Evolutionary conservation across 1,140 invertebrate species (phyloP).

Genomic region (Drosophila nigrodunni): DNA sequence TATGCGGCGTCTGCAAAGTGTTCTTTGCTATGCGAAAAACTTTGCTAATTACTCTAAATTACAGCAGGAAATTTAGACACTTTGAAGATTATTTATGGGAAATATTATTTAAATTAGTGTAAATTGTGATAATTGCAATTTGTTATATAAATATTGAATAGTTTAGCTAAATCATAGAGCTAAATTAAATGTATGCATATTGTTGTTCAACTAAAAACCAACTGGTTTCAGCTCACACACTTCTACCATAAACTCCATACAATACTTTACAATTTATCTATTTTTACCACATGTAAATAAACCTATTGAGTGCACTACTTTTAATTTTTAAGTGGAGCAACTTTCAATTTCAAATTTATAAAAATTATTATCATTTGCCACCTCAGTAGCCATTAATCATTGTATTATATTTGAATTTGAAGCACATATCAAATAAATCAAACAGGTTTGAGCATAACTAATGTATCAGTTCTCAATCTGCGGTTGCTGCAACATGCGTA

Average conservation of each 20-base stretch:
- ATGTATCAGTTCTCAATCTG: constrained; percentile 11
- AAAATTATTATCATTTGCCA: constrained; percentile 8
- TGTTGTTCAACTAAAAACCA: too few species aligned
- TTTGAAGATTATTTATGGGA: too few species aligned
- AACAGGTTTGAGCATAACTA: constrained; percentile 5
- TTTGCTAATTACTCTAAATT: neutral
- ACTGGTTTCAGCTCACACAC: too few species aligned
- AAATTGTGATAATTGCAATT: too few species aligned
- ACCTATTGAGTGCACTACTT: neutral
- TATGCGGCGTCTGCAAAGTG: constrained; percentile 6
- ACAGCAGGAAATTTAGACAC: neutral
- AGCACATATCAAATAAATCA: constrained; percentile 8
- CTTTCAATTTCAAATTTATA: constrained; percentile 6
- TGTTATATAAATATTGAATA: too few species aligned
- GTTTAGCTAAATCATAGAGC: too few species aligned
- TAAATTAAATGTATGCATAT: too few species aligned
- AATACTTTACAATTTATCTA: too few species aligned
- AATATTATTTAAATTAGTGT: too few species aligned
- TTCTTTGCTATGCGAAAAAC: constrained; percentile 1
- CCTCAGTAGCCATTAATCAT: constrained; percentile 18
- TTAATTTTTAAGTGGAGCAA: constrained; percentile 3
- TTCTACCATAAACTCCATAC: too few species aligned
- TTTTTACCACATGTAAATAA: too few species aligned
- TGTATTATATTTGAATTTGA: constrained; percentile 5
- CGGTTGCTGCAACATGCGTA: constrained; percentile 56